phyloP scores from a whole-genome alignment of 2,888 invertebrate genomes.

The Sclerodermus sp. region DNA sequence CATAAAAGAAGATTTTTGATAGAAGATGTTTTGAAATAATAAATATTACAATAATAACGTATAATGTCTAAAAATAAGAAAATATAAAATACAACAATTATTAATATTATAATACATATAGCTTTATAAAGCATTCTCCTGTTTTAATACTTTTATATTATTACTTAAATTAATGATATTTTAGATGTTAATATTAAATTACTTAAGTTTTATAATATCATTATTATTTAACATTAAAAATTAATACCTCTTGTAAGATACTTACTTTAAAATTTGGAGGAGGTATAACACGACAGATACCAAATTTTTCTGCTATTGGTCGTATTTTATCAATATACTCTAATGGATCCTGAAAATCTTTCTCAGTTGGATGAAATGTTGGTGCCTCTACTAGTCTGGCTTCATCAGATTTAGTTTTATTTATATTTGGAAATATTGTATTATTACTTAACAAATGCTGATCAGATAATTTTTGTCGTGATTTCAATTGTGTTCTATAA shows the following conservation, averaged over 20 bases:
- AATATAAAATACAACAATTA: slow-evolving; percentile 6
- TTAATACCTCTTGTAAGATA: not conserved
- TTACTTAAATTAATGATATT: too few species aligned
- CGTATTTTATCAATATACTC: slow-evolving; percentile 81
- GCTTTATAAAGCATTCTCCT: too few species aligned
- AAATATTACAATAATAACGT: not conserved
- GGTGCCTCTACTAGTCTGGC: slow-evolving; percentile 74
- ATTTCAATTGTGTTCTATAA: slow-evolving; percentile 36
- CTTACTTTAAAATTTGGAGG: slow-evolving; percentile 71
- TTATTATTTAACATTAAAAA: not conserved
- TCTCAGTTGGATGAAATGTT: slow-evolving; percentile 76
- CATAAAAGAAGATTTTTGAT: too few species aligned
- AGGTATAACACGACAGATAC: slow-evolving; percentile 86
- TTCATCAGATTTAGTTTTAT: slow-evolving; percentile 35
- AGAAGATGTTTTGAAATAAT: too few species aligned
- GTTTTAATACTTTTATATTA: not conserved
- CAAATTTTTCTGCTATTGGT: slow-evolving; percentile 75
- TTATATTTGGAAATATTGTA: slow-evolving; percentile 39
- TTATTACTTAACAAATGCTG: slow-evolving; percentile 36
- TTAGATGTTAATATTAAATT: too few species aligned
- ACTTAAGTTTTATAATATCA: too few species aligned
- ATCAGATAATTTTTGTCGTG: slow-evolving; percentile 35
- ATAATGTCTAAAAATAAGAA: slow-evolving; percentile 3
- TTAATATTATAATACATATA: not conserved
- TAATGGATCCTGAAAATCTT: slow-evolving; percentile 83